Evolutionary conservation across 2,888 invertebrate genomes (phyloP).

Genomic region (Sacculina carcini): DNA sequence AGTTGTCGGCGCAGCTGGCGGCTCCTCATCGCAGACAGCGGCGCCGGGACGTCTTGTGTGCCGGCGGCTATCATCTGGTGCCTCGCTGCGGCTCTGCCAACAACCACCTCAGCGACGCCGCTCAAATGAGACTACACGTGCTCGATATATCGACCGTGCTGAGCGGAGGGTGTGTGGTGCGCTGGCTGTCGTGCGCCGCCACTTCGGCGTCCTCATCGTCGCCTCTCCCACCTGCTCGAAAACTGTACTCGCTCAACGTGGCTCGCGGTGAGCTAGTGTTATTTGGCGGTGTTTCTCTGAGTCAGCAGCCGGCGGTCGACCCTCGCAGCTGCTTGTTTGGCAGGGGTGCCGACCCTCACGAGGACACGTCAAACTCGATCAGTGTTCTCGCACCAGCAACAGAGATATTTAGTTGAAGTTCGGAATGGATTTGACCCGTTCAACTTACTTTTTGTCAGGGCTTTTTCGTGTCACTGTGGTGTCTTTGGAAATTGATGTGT

Average conservation of each 20-base stretch:
- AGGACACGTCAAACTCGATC: too few species aligned
- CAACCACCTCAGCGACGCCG: conserved; percentile 3
- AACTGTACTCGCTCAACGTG: conserved; percentile 61
- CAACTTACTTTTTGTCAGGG: too few species aligned
- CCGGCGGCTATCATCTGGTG: conserved; percentile 15
- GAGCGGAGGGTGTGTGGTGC: conserved; percentile 33
- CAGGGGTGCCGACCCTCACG: too few species aligned
- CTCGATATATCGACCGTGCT: conserved; percentile 51
- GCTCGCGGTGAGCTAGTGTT: conserved; percentile 78
- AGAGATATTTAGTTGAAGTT: too few species aligned
- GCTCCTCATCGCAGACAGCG: conserved; percentile 15
- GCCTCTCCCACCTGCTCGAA: conserved; percentile 48
- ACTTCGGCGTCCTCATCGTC: conserved; percentile 8
- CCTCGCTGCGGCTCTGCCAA: conserved; percentile 10
- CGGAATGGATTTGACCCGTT: too few species aligned
- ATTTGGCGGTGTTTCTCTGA: conserved; percentile 97
- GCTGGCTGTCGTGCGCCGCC: conserved; percentile 29
- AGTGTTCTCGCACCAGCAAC: too few species aligned
- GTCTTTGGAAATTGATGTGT: too few species aligned
- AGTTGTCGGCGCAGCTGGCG: conserved; percentile 19
- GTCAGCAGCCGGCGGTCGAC: too few species aligned
- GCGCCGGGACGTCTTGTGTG: background rate
- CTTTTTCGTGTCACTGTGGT: too few species aligned
- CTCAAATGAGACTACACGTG: conserved; percentile 44
- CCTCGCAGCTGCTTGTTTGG: too few species aligned